Percentiles rank a stretch among this genome's conserved stretches.
These are phyloP conservation scores for Metridium senile DNA, from an alignment of 92 coral and sea anemone species.

Conservation along the genomic window DNA sequence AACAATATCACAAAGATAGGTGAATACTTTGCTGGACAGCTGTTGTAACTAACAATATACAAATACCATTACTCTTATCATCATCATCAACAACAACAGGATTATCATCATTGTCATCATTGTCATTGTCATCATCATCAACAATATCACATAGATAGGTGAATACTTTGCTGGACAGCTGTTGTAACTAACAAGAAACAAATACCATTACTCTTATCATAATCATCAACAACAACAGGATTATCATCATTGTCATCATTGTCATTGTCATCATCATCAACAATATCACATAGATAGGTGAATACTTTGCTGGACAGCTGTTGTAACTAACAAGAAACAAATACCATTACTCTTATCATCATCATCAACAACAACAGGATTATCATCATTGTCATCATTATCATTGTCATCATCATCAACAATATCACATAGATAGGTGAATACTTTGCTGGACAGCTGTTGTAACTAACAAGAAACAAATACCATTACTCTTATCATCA, in stretches of 20 bases:
- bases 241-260: no score
- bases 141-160: constrained; percentile 81
- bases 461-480: constrained; percentile 30
- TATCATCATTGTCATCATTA: no score
- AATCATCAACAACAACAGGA: no score
- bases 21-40: constrained; percentile 64
- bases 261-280: constrained; percentile 75
- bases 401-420: constrained; percentile 78
- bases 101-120: no score
- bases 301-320: constrained; percentile 69
- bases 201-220: no score
- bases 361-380: no score
- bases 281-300: constrained; percentile 77
- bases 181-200: constrained; percentile 37
- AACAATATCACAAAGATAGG: constrained; percentile 81
- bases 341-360: no score
- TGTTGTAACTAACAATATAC: constrained; percentile 40
- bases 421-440: constrained; percentile 76
- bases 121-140: constrained; percentile 71
- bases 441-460: constrained; percentile 66
- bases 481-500: no score
- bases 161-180: constrained; percentile 67
- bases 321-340: constrained; percentile 31
- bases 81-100: no score
- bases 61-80: no score